phyloP scores from a whole-genome alignment of 1,140 invertebrate species.

The Formica exsecta region DNA sequence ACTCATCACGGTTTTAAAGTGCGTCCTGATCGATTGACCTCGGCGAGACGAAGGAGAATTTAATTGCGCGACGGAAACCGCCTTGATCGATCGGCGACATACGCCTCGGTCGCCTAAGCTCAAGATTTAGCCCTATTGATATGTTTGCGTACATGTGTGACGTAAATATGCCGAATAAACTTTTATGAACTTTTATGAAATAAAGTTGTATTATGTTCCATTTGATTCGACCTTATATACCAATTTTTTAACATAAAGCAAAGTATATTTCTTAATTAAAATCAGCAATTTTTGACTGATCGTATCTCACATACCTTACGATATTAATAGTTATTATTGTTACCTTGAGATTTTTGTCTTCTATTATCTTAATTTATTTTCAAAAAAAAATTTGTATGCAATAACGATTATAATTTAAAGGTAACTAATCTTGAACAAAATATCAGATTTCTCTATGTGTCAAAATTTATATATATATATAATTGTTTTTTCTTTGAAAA shows the following conservation, averaged over 20 bases:
- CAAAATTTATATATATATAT: too few species aligned
- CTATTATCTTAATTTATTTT: too few species aligned
- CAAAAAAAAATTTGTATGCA: too few species aligned
- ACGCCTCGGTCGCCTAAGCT: slow-evolving; percentile 12
- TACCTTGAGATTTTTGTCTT: not conserved
- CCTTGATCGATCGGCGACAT: slow-evolving; percentile 43
- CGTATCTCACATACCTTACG: not conserved
- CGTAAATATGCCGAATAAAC: slow-evolving; percentile 41
- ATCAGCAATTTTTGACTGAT: not conserved
- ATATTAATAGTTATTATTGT: not conserved
- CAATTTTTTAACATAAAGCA: not conserved
- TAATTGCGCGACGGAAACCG: slow-evolving; percentile 22
- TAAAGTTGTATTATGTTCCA: not conserved
- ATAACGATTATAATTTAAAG: too few species aligned
- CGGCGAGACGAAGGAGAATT: not conserved
- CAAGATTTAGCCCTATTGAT: slow-evolving; percentile 38
- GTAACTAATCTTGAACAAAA: too few species aligned
- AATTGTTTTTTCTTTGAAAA: too few species aligned
- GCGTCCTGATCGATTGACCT: slow-evolving; percentile 22
- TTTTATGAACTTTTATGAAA: not conserved
- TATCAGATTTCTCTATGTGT: too few species aligned
- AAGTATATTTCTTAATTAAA: not conserved
- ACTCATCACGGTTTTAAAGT: slow-evolving; percentile 28
- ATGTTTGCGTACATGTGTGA: slow-evolving; percentile 29
- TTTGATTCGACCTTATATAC: not conserved